Conservation (phyloP, 2,797 vertebrate genomes). For the Peromyscus attwateri region DNA sequence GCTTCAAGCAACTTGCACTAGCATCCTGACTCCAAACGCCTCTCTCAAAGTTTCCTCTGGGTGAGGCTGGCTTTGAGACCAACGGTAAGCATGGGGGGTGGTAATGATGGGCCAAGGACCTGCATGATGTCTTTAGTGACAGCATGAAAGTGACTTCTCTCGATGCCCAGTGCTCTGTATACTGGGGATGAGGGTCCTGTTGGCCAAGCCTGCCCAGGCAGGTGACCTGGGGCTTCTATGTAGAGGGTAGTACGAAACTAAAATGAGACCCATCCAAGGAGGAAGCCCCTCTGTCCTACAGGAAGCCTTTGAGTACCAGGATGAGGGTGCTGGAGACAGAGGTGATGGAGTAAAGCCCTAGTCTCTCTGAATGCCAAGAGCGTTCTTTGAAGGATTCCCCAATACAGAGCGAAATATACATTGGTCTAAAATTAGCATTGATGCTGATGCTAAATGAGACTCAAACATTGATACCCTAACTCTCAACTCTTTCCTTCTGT, state of each 20-base stretch:
- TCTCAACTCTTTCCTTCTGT: background rate
- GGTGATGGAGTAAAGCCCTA: background rate
- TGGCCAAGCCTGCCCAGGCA: background rate
- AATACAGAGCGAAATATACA: constrained; percentile 22
- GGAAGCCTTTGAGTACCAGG: background rate
- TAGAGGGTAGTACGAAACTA: background rate
- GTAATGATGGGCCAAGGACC: background rate
- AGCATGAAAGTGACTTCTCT: background rate
- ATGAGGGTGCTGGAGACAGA: accelerated
- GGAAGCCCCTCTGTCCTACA: background rate
- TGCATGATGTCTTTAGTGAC: background rate
- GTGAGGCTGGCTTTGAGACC: background rate
- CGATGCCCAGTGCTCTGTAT: background rate
- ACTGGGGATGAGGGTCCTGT: background rate
- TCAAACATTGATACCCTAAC: background rate
- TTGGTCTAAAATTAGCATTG: background rate
- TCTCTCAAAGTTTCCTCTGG: background rate
- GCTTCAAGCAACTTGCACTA: background rate
- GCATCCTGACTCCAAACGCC: background rate
- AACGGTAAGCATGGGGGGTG: background rate
- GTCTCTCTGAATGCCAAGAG: background rate
- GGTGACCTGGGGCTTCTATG: background rate
- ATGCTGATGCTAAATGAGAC: background rate
- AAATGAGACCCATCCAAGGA: background rate
- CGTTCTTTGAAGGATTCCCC: constrained; percentile 10